Base-by-base conservation (phyloP, 2,113 vertebrate species). In the Synchiropus splendidus region DNA sequence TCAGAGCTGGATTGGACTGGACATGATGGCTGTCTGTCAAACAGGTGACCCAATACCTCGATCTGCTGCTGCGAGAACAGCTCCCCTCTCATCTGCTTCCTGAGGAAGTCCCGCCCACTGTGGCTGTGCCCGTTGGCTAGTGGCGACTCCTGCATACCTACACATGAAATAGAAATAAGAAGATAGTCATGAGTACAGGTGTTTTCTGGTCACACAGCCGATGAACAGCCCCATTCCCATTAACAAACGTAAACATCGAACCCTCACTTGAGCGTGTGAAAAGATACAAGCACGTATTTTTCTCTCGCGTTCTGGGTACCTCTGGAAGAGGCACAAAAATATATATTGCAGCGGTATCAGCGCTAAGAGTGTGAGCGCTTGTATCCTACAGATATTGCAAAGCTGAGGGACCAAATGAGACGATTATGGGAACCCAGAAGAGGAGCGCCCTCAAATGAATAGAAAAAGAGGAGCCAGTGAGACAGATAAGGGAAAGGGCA, bases 11-110 rank as follows among this genome's bases (percentile, higher is more conserved):
- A 75, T 60, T 72, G 75, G 74, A 80, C 70, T 66, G 80, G 80
- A 77, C 72, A 80, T 66, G 75, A 89, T 76, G 88, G 90, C 61
- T 95, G 92, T 77, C 90, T 91, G 80, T 97, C 94, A 69, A 96
- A 94, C 75, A 97, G 90, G n/a, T 86, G 88, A 75, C 97, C 92
- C 88, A 97, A 80, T 81, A 98, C 95, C 83, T 98, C 95, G 64
- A 98, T 84, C 78, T 98, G 95, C 83, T 97, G 95, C 52, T 92
- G 89, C 1, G 95, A 92, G 77, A 98, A 98, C 54, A 98, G 87
- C 68, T 98, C 94, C 72, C 94, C 94, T 76, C 94, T 82, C 95
- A 98, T 97, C 86, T 98, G 95, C 80, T 98, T 98, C 80, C 95
- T 89, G 59, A 98, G 90, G 82, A 97, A 97, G 80, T 98, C 95